Conservation (phyloP, 2,797 vertebrate species). For the Euphonia xanthogaster region DNA sequence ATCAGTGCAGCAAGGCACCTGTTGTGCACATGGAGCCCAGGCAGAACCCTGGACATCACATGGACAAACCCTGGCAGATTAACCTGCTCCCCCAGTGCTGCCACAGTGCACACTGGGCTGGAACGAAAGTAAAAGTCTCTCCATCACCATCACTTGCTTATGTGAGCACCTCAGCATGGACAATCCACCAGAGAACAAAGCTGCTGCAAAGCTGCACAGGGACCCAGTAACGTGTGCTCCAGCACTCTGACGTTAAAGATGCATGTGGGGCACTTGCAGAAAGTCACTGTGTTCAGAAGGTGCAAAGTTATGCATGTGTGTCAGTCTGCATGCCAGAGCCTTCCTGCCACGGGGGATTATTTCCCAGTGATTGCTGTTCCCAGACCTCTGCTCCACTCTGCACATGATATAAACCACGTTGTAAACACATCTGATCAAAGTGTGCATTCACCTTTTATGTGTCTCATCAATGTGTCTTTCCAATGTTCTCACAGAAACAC, state of each 20-base stretch:
- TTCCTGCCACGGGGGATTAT: slow-evolving; percentile 58
- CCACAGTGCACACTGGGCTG: background rate
- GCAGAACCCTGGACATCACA: background rate
- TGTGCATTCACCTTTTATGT: slow-evolving; percentile 64
- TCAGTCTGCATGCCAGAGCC: background rate
- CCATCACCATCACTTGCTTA: background rate
- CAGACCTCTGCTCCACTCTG: slow-evolving; percentile 61
- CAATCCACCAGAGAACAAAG: background rate
- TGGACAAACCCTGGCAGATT: background rate
- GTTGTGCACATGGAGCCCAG: rapidly evolving
- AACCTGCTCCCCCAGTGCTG: background rate
- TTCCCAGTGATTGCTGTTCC: slow-evolving; percentile 61
- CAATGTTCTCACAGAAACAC: slow-evolving; percentile 60
- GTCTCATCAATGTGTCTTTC: slow-evolving; percentile 60
- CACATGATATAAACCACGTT: slow-evolving; percentile 62
- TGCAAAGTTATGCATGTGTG: background rate
- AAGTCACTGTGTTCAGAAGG: background rate
- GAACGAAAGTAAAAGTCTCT: rapidly evolving
- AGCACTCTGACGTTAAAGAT: background rate
- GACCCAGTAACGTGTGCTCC: background rate
- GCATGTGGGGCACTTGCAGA: background rate
- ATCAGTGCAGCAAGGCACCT: background rate
- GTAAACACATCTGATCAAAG: slow-evolving; percentile 74
- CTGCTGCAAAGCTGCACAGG: background rate
- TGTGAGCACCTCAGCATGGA: background rate